Percentiles rank a stretch among this genome's conserved stretches.
Evolutionary conservation across 2,113 vertebrate genomes (phyloP).

Genomic region (Syngnathus scovelli): DNA sequence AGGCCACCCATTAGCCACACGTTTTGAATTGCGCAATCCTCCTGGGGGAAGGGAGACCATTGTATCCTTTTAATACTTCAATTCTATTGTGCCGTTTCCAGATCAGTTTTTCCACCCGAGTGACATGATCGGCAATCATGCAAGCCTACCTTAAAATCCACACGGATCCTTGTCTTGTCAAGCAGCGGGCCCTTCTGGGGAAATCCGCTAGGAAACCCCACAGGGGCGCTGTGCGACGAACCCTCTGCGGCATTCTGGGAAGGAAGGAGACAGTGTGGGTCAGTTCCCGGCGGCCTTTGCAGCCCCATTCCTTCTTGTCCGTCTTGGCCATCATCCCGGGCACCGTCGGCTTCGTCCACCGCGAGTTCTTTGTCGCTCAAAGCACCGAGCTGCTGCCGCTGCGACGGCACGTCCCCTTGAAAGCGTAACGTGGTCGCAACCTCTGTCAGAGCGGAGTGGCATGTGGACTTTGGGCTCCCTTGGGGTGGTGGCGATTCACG

Average conservation of each 20-base stretch:
- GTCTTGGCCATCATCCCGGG: constrained; percentile 22
- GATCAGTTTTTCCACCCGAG: neutral
- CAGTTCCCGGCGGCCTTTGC: constrained; percentile 46
- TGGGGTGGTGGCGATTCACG: constrained; percentile 6
- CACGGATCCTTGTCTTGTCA: constrained; percentile 77
- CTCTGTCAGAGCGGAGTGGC: constrained; percentile 11
- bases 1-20: constrained; percentile 91
- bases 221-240: constrained; percentile 64
- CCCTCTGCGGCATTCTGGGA: constrained; percentile 70
- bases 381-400: constrained; percentile 10
- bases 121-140: neutral
- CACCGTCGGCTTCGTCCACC: neutral
- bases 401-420: constrained; percentile 21
- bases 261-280: constrained; percentile 61
- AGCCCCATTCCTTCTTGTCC: constrained; percentile 25
- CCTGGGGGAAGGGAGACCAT: constrained; percentile 54
- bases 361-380: constrained; percentile 24
- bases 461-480: neutral
- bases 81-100: too few species aligned
- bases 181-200: constrained; percentile 75
- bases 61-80: neutral
- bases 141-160: constrained; percentile 85
- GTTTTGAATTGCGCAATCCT: constrained; percentile 86
- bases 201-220: constrained; percentile 77
- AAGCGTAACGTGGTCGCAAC: constrained; percentile 31